Evolutionary conservation across 2,113 vertebrate genomes (phyloP), one percentile per base, ranked within the genome.

Genomic region (Zingel zingel): DNA sequence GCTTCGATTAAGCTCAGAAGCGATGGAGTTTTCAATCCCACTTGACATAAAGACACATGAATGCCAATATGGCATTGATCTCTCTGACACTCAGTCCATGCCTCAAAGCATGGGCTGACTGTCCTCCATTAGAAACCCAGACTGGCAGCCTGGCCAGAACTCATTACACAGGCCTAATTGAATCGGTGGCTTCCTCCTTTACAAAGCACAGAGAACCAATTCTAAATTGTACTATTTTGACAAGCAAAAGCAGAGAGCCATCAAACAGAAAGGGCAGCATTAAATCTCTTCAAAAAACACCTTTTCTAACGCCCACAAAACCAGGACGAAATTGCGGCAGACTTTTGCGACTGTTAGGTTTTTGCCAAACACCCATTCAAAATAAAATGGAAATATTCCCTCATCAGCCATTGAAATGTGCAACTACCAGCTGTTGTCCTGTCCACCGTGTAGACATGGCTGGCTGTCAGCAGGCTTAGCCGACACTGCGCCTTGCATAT

Each of bases 401-500:
- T 56, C 43, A 69, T 30, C 79, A 87, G 91, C 93, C 89, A 94
- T 91, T 93, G 93, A 94, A 92, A 94, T 88, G 91, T 86, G 89
- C 91, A 89, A 88, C 91, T 86, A 91, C 88, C 95, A 96, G 95
- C 96, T 96, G 94, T 92, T 95, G 92, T 89, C 88, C 93, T 88
- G 91, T 91, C 82, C 87, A 85, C 83, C 50, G 85, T 53, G 93
- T 69, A 90, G 91, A 93, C 91, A 87, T 90, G 93, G 94, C 88
- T 94, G 88, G 80, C 93, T 94, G 93, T 95, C 93, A 90, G 91
- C 83, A 84, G 91, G 84, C 94, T 91, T 51, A 86, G 91, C 88
- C 83, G 85, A 85, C 89, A 77, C 92, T 92, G 92, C 82, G 93
- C 91, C 94, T 93, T 92, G 95, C 94, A 95, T 96, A 92, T 90